Conservation (phyloP, 2,888 invertebrate species). For the Hyposoter didymator region DNA sequence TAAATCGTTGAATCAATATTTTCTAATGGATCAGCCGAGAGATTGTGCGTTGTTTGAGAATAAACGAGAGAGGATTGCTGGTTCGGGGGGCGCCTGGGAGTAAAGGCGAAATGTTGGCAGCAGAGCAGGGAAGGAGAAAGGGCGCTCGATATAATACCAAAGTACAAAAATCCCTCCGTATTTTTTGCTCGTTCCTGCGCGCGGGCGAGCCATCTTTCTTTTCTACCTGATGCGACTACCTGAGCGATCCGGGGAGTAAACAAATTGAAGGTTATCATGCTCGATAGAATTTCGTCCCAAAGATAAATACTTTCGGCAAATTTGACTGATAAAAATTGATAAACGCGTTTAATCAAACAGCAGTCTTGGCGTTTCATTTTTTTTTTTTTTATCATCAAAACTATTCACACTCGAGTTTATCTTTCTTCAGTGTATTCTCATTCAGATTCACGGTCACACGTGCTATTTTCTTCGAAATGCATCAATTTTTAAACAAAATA, state of each 20-base stretch:
- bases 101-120: no score
- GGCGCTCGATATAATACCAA: neutral
- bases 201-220: conserved; percentile 1
- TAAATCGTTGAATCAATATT: conserved; percentile 57
- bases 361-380: neutral
- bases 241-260: conserved; percentile 17
- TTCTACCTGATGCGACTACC: conserved; percentile 34
- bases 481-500: neutral
- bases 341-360: conserved; percentile 15
- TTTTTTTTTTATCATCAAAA: conserved; percentile 22
- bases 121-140: no score
- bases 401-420: conserved; percentile 15
- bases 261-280: conserved; percentile 51
- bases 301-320: conserved; percentile 38
- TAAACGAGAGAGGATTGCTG: conserved; percentile 23
- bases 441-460: conserved; percentile 6
- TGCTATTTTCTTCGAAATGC: neutral
- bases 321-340: conserved; percentile 22
- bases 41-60: conserved; percentile 63
- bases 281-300: neutral
- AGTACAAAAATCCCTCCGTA: neutral
- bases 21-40: conserved; percentile 50
- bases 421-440: conserved; percentile 16
- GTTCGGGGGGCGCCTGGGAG: no score
- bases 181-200: conserved; percentile 17